Percentiles rank a stretch among this genome's conserved stretches.
These are phyloP conservation scores for Nycticebus coucang DNA, from an alignment of 2,113 vertebrate species.

Conservation along the genomic window DNA sequence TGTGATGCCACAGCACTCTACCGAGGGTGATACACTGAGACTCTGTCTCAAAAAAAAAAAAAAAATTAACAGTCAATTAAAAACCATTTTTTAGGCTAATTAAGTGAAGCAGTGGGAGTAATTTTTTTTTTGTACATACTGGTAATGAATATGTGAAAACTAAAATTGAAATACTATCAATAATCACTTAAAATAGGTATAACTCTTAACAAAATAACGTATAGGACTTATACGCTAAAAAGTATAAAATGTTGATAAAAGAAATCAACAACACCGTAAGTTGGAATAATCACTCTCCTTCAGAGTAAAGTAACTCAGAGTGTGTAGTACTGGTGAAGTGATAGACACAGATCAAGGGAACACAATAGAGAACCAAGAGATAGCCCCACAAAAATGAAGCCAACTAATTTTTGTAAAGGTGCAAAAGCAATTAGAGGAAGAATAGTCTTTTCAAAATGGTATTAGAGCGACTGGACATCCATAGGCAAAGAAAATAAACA, in stretches of 20 bases:
- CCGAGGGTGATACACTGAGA: no score
- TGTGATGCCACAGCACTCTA: no score
- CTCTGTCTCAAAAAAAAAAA: no score
- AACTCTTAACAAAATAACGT: neutral
- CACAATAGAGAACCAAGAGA: neutral
- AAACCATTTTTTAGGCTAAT: no score
- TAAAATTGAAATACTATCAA: neutral
- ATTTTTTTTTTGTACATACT: neutral
- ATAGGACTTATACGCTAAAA: neutral
- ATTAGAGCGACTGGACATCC: neutral
- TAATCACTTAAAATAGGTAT: neutral
- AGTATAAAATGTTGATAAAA: neutral
- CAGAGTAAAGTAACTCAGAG: no score
- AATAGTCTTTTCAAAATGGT: neutral
- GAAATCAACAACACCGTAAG: neutral
- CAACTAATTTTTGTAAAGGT: neutral
- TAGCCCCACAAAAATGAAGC: neutral
- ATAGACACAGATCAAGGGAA: neutral
- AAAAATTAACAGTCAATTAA: neutral
- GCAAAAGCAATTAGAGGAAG: neutral
- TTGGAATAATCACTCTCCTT: neutral
- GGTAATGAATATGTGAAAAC: neutral
- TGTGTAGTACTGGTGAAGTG: neutral
- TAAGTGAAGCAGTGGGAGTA: no score
- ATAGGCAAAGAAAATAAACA: neutral